Evolutionary conservation across 2,888 invertebrate genomes (phyloP).

Genomic region (Latrodectus elegans): DNA sequence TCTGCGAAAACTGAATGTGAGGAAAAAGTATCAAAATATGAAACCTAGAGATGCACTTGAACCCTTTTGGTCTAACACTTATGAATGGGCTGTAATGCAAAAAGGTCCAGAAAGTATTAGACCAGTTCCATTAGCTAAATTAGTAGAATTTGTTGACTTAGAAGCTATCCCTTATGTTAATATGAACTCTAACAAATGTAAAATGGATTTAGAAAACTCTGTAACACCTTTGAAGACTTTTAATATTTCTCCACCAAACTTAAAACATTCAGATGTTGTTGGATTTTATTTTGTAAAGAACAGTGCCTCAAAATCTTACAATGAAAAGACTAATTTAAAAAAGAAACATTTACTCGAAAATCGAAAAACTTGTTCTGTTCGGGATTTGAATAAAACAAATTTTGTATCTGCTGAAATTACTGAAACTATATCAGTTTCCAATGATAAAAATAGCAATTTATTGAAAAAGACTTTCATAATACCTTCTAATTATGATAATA

Average conservation of each 20-base stretch:
- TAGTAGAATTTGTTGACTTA: slow-evolving; percentile 40
- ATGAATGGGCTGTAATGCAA: slow-evolving; percentile 60
- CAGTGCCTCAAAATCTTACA: background rate
- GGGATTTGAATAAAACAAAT: slow-evolving; percentile 17
- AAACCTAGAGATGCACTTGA: slow-evolving; percentile 43
- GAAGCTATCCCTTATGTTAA: slow-evolving; percentile 9
- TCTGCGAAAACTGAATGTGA: slow-evolving; percentile 39
- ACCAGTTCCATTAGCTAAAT: slow-evolving; percentile 48
- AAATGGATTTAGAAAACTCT: background rate
- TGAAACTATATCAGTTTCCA: background rate
- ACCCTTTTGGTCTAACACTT: slow-evolving; percentile 58
- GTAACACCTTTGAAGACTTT: background rate
- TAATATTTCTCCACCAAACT: background rate
- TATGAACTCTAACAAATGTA: too few relatives aligned
- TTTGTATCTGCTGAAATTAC: slow-evolving; percentile 9
- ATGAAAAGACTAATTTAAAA: slow-evolving; percentile 46
- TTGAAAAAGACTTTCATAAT: background rate
- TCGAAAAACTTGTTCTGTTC: slow-evolving; percentile 12
- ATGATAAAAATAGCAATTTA: background rate
- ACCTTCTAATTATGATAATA: background rate
- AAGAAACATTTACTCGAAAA: slow-evolving; percentile 31
- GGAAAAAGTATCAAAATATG: slow-evolving; percentile 57
- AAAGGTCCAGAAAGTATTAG: slow-evolving; percentile 44
- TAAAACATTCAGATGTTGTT: slow-evolving; percentile 16
- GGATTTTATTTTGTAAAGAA: slow-evolving; percentile 43